Evolutionary conservation across 2,888 invertebrate genomes (phyloP), one percentile per base, ranked within the genome.

Genomic region (Urechis unicinctus): DNA sequence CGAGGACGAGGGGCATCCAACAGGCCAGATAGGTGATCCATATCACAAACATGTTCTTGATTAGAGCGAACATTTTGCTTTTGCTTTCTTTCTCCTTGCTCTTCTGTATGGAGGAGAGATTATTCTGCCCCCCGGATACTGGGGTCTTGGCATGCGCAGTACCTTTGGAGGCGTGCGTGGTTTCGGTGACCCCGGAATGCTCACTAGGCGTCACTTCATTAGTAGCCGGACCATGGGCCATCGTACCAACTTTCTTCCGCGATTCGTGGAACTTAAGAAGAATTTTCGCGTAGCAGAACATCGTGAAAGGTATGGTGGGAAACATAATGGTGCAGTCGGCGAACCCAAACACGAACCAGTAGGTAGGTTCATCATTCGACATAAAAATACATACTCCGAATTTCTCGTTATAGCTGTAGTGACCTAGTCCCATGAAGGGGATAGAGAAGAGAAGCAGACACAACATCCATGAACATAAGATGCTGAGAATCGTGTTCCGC

Each of bases 281-380:
- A 17, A 45, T 45, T 6, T 21, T 45, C 17, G 21, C 17, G 45
- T 45, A 45, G 22, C 45, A 45, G 21, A 45, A 45, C 45, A 45
- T 6, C 17, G 45, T 45, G 17, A 45, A 17, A 21, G 22, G 22
- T 6, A 45, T 17, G 6, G 22, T 22, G 17, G 45, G 45, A 21
- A 45, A 45, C 45, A 45, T 45, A 6, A 45, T 22, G 22, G 22
- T 45, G 22, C 45, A 17, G 45, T 45, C 45, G 6, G 45, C 45
- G 6, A 45, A 45, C 22, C 13, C 45, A 21, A 45, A 45, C 21
- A 45, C 45, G 21, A 45, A 45, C 45, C 45, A 45, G 45, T 45
- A 45, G 13, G 45, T 45, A 6, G 6, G 6, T 9, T 13, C 6
- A 21, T 45, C 45, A 45, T 6, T 6, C 17, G 45, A 13, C 13